Evolutionary conservation across 2,888 invertebrate genomes (phyloP), one percentile per base, ranked within the genome.

Genomic region (Tipula vernalis): DNA sequence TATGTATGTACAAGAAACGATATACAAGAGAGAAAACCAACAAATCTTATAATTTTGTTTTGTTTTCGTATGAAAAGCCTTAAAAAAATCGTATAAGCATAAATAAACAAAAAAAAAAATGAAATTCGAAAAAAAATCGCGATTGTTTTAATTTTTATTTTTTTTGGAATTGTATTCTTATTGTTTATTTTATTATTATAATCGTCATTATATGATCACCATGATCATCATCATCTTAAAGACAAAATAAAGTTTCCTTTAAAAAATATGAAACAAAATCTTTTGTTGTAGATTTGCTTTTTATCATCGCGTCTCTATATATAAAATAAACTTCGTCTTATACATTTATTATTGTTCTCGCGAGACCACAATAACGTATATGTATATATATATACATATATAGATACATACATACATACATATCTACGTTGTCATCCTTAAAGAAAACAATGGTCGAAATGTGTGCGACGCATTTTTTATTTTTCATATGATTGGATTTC

Each of bases 221-320:
- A 85, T 15, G 83, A 51, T 39, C 83, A 57, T 85, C 87, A 86
- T 85, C 85, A 86, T 83, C 86, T 57, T 57, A 57, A 57, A 57
- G 57, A 57, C 57, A 57, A 57, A 57, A 57, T 57, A 57, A 28
- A 57, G 57, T 57, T 57, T 57, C 57, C 57, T 57, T 57, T 57
- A 57, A 18, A 39, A 57, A 57, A 57, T 57, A 57, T 57, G 57
- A 57, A 57, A 57, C 57, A 57, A 57, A 57, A 57, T 57, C 57
- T 57, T 57, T 57, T 57, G 57, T 57, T 57, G 57, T 28, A 57
- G 18, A 8, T 57, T 57, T 57, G 8, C 28, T 18, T 51, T 51
- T 57, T 57, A 57, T 28, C 57, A 57, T 57, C 57, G 57, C 28
- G 57, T 57, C 57, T 57, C 57, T 57, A 57, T 8, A 28, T 28